Conservation (phyloP, 2,797 vertebrate genomes). For the Dromococcyx pavoninus region DNA sequence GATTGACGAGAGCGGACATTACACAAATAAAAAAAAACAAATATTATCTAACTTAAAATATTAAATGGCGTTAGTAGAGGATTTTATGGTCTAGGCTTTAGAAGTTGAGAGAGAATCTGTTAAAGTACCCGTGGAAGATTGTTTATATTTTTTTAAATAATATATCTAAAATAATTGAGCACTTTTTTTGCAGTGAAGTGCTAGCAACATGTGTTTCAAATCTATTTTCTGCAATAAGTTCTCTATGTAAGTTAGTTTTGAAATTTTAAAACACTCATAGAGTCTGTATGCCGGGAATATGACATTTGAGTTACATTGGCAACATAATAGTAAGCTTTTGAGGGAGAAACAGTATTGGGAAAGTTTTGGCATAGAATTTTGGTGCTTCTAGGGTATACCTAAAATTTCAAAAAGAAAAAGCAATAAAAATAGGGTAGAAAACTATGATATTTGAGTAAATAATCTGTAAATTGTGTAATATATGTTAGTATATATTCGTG, state of each 20-base stretch:
- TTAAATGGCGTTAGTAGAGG: not conserved
- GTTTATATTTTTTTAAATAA: not conserved
- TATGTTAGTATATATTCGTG: not conserved
- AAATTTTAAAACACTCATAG: not conserved
- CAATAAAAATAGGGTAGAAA: not conserved
- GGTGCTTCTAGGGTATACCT: not conserved
- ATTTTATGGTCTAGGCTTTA: not conserved
- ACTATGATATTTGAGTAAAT: not conserved
- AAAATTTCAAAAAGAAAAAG: not conserved
- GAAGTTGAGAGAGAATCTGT: not conserved
- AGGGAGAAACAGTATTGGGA: not conserved
- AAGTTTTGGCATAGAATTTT: not conserved
- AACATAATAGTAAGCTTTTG: not conserved
- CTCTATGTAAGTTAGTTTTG: not conserved
- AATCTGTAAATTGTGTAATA: not conserved
- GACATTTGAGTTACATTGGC: not conserved
- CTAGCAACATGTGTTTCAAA: not conserved
- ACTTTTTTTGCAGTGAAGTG: not conserved
- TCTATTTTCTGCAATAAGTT: not conserved
- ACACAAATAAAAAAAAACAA: not conserved
- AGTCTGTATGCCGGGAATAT: not conserved
- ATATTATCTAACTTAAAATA: not conserved
- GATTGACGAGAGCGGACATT: not conserved
- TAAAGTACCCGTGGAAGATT: not conserved
- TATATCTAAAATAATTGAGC: not conserved